Evolutionary conservation across 2,113 vertebrate genomes (phyloP).

Genomic region (Nestor notabilis): DNA sequence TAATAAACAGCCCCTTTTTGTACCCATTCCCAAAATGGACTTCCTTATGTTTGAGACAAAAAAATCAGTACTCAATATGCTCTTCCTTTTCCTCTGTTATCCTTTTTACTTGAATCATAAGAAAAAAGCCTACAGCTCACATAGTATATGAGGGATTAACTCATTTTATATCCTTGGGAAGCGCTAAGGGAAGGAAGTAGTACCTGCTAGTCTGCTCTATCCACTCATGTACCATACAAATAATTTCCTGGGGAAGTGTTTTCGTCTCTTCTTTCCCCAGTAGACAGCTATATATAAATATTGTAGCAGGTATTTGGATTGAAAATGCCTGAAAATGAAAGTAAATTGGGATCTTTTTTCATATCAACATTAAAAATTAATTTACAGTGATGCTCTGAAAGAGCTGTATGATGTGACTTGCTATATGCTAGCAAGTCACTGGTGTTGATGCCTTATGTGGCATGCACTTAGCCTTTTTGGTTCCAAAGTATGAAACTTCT

Average conservation of each 20-base stretch:
- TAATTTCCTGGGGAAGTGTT: background rate
- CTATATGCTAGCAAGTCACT: background rate
- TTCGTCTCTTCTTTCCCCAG: background rate
- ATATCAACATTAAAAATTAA: background rate
- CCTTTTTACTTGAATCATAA: background rate
- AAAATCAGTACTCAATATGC: background rate
- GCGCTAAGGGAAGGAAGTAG: background rate
- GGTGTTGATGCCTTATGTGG: background rate
- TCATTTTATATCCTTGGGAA: background rate
- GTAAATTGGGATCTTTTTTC: background rate
- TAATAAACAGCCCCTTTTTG: background rate
- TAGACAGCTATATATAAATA: background rate
- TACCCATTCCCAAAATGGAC: background rate
- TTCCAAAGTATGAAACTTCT: background rate
- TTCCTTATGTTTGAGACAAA: background rate
- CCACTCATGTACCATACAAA: background rate
- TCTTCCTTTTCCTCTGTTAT: background rate
- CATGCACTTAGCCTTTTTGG: background rate
- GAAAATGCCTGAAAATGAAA: background rate
- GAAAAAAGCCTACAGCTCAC: background rate
- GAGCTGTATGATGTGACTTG: background rate
- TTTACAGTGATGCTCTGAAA: fast-evolving
- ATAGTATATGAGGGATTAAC: background rate
- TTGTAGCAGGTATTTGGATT: background rate
- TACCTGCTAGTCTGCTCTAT: background rate